Percentiles rank a stretch among this genome's conserved stretches.
Conservation (phyloP, 2,888 invertebrate genomes). For the Amblyjoppa proteus region DNA sequence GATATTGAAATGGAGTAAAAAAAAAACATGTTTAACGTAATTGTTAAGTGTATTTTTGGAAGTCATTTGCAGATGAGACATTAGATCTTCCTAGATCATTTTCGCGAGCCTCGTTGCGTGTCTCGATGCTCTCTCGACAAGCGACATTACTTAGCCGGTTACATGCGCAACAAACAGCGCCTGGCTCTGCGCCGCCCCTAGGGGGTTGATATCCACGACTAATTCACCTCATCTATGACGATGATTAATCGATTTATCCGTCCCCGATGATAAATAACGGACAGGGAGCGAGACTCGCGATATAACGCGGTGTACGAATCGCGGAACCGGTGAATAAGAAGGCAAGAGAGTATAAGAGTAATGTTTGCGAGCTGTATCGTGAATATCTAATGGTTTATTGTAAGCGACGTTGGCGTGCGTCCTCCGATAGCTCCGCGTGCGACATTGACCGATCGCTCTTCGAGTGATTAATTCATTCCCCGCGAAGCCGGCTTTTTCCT, state of each 20-base stretch:
- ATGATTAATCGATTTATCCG: slow-evolving; percentile 55
- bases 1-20: too few relatives aligned
- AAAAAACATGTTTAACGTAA: too few relatives aligned
- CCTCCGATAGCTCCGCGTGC: slow-evolving; percentile 47
- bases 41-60: neutral
- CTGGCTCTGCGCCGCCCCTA: neutral
- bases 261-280: slow-evolving; percentile 5
- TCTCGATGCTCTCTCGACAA: neutral
- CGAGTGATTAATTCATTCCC: slow-evolving; percentile 56
- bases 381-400: slow-evolving; percentile 27
- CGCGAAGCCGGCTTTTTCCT: neutral
- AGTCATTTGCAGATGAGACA: neutral
- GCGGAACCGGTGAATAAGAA: slow-evolving; percentile 15
- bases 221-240: slow-evolving; percentile 44
- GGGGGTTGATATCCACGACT: slow-evolving; percentile 11
- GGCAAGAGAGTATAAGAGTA: slow-evolving; percentile 14
- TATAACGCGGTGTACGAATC: slow-evolving; percentile 27
- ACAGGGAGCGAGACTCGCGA: slow-evolving; percentile 14
- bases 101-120: neutral
- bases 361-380: slow-evolving; percentile 24
- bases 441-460: slow-evolving; percentile 62
- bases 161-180: neutral
- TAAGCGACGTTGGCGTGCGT: slow-evolving; percentile 44
- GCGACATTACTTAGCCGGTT: slow-evolving; percentile 26
- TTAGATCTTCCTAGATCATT: neutral